Evolutionary conservation across 1,140 invertebrate species (phyloP).

Genomic region (Dufourea novaeangliae): DNA sequence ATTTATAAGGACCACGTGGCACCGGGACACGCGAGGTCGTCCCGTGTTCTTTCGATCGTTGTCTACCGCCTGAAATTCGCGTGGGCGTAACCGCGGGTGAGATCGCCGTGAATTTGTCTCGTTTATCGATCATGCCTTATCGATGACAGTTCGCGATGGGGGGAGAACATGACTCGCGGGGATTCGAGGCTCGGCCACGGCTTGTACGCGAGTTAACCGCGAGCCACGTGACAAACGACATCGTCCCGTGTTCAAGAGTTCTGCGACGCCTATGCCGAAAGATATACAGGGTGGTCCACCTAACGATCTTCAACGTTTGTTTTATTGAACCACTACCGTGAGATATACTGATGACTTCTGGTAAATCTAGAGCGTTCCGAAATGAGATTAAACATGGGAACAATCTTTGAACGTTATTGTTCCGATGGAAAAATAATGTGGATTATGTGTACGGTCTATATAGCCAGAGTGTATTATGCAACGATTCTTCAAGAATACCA

Average conservation of each 20-base stretch:
- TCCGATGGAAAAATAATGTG: too few species aligned
- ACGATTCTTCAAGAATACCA: too few species aligned
- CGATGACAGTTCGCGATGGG: conserved; percentile 40
- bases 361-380: too few species aligned
- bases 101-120: conserved; percentile 45
- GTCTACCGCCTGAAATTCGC: conserved; percentile 28
- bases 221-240: conserved; percentile 32
- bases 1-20: conserved; percentile 39
- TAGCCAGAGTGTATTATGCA: too few species aligned
- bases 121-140: conserved; percentile 44
- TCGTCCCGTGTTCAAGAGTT: background rate
- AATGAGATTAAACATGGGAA: too few species aligned
- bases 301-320: background rate
- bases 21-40: conserved; percentile 7
- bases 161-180: conserved; percentile 28
- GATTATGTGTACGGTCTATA: too few species aligned
- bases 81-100: conserved; percentile 40
- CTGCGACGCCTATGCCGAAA: conserved; percentile 20
- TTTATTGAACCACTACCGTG: too few species aligned
- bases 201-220: conserved; percentile 2
- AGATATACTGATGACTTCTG: too few species aligned
- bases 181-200: conserved; percentile 13
- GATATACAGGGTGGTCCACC: background rate
- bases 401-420: too few species aligned
- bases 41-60: conserved; percentile 25